Base-by-base conservation (phyloP, 2,113 vertebrate genomes). In the Tretioscincus oriximinensis region DNA sequence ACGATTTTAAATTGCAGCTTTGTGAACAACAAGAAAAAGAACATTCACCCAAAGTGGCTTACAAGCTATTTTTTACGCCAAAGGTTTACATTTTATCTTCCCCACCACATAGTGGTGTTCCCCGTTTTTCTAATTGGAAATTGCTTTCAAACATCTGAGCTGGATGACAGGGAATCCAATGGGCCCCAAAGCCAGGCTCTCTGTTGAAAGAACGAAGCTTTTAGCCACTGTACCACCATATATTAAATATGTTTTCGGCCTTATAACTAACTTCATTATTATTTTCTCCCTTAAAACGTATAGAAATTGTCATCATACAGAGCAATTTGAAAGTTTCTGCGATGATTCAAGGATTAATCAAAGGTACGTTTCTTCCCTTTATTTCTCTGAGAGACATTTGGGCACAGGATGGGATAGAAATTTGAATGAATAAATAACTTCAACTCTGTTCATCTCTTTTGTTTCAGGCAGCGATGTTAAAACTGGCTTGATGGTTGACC, bases 331-430 rank as follows among this genome's bases (percentile, higher is more conserved):
- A 95, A 68, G 95, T 97, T 31, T 95, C 95, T 0, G 95, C 94
- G 35, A 92, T 97, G 51, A 97, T 99, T 90, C 98, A 99, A 91
- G 98, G 98, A 54, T 93, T 99, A 47, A 96, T 99, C 71, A 97
- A 96, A 96, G 97, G 98, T 98, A 95, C 87, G 89, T 76, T 31
- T 18, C 24, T 14, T 49, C n/a, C n/a, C 20, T 51, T 29, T 20
- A 21, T 4, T 41, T 41, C 35, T 41, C 35, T 41, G 35, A 41
- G 35, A 41, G 35, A 41, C 35, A 5, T 41, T 41, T 41, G 35
- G 35, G 35, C 35, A 41, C 35, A n/a, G n/a, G 35, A 41, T 5
- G 35, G 35, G 35, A 5, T 41, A 4, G 35, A 41, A 41, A 41
- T 41, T 41, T 41, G 35, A 41, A 41, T 41, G 5, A 41, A 41